Percentiles rank a stretch among this genome's conserved stretches.
phyloP scores from a whole-genome alignment of 1,140 invertebrate genomes.

The Brachionus plicatilis region DNA sequence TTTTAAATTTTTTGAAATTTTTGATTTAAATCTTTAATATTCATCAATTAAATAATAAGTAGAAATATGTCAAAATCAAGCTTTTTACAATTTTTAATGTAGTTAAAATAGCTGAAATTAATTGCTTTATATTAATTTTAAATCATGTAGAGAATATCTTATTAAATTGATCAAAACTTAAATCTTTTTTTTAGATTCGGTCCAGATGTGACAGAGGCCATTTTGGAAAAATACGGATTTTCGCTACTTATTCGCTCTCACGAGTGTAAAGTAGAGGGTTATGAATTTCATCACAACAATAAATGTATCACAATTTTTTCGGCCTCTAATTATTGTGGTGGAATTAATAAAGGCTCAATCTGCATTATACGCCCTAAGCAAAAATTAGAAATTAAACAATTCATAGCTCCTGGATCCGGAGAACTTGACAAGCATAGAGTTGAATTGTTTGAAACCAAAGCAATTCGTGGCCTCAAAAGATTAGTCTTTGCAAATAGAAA shows the following conservation, averaged over 20 bases:
- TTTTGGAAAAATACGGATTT: conserved; percentile 70
- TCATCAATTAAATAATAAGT: no score
- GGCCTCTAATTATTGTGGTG: conserved; percentile 88
- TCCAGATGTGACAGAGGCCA: conserved; percentile 72
- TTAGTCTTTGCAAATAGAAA: conserved; percentile 66
- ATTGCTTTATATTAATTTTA: neutral
- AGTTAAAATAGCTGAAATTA: neutral
- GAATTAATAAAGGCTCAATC: conserved; percentile 84
- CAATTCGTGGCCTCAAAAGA: conserved; percentile 69
- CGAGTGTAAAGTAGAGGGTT: conserved; percentile 84
- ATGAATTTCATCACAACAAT: conserved; percentile 74
- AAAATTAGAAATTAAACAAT: conserved; percentile 61
- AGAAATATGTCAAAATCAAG: neutral
- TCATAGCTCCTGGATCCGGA: conserved; percentile 60
- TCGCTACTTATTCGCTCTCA: conserved; percentile 76
- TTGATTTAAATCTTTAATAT: no score
- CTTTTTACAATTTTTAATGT: neutral
- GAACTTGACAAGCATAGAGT: conserved; percentile 56
- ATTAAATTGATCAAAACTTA: neutral
- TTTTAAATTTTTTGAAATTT: no score
- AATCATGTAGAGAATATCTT: neutral
- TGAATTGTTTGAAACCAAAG: conserved; percentile 72
- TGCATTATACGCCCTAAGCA: conserved; percentile 63
- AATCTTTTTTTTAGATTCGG: conserved; percentile 68
- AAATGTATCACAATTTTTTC: conserved; percentile 85